A percentile compares a stretch with the other conserved stretches of the same genome.
Conservation (phyloP, 2,797 vertebrate species). For the Sebastiscus tertius region DNA sequence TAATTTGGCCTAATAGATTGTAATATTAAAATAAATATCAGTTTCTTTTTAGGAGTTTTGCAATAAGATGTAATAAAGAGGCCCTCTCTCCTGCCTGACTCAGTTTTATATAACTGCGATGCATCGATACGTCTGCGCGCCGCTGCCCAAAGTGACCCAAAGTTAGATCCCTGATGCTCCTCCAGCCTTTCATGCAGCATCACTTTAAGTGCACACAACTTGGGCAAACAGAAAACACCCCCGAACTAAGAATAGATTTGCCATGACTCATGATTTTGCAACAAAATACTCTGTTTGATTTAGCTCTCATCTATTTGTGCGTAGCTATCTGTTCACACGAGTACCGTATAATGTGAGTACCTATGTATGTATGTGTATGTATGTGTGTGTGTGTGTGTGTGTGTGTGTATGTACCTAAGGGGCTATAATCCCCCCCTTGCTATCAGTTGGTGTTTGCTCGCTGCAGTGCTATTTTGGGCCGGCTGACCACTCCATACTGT, state of each 20-base stretch:
- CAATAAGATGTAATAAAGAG: constrained; percentile 5
- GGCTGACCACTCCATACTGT: constrained; percentile 61
- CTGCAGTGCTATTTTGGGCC: constrained; percentile 78
- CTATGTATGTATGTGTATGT: constrained; percentile 34
- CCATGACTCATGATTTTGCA: constrained; percentile 82
- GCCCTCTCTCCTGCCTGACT: not conserved
- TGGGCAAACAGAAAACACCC: constrained; percentile 68
- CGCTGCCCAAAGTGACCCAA: constrained; percentile 44
- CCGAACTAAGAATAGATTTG: constrained; percentile 76
- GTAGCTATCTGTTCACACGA: constrained; percentile 28
- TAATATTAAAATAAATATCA: not conserved
- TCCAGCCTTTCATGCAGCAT: constrained; percentile 55
- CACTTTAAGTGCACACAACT: constrained; percentile 70
- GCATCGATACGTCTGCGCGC: constrained; percentile 17
- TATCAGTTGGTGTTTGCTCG: constrained; percentile 64
- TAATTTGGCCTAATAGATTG: not conserved
- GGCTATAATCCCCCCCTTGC: constrained; percentile 51
- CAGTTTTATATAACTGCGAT: constrained; percentile 32
- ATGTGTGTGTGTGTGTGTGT: constrained; percentile 29
- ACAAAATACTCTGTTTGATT: constrained; percentile 71
- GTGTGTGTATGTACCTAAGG: constrained; percentile 40
- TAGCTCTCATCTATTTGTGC: constrained; percentile 41
- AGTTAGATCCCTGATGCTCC: constrained; percentile 36
- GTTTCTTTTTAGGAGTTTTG: not conserved
- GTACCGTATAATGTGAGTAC: constrained; percentile 22